Evolutionary conservation across 2,888 invertebrate species (phyloP), one percentile per base, ranked within the genome.

Genomic region (Steinernema hermaphroditum): DNA sequence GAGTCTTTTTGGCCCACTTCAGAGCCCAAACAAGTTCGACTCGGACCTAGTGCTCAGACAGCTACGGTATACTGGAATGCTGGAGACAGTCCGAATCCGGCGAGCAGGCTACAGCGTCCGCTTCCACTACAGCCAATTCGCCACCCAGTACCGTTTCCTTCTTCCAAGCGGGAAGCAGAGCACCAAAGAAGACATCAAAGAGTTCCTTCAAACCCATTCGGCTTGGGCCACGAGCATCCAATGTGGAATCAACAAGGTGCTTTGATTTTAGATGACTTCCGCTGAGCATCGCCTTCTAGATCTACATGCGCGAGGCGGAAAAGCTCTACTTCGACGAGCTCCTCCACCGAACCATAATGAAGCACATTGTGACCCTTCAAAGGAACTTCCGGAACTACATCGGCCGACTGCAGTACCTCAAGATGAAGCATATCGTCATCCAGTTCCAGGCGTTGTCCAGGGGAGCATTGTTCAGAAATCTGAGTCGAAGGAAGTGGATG

Each of bases 51-150:
- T 96, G 9, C 92, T 94, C 84, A 90, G 94, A 70, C 92, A 93
- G 87, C 89, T 96, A 74, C 90, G 95, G 12, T 96, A 96, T 88
- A 96, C 96, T 0, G 96, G 96, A 76, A 96, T 96, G 96, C 87
- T 96, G 83, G 96, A 96, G 87, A 96, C 96, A 0, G 96, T 96
- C 16, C 90, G 94, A 81, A 96, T 96, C 77, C 90, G 96, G 69
- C 93, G 94, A 86, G 94, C 95, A 0, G 96, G 96, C 0, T 96
- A 95, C 89, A 94, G 94, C 88, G 94, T 96, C 76, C 90, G 96
- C 43, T 90, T 96, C 43, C 92, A 93, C 0, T 95, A 94, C 88
- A 94, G 94, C 87, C 94, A 95, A 88, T 96, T 96, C 88, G 93
- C 94, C 77, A 94, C 94, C 86, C 89, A 93, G 74, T 96, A 96